Evolutionary conservation across 1,140 invertebrate species (phyloP).

Genomic region (Eupristina koningsbergeri): DNA sequence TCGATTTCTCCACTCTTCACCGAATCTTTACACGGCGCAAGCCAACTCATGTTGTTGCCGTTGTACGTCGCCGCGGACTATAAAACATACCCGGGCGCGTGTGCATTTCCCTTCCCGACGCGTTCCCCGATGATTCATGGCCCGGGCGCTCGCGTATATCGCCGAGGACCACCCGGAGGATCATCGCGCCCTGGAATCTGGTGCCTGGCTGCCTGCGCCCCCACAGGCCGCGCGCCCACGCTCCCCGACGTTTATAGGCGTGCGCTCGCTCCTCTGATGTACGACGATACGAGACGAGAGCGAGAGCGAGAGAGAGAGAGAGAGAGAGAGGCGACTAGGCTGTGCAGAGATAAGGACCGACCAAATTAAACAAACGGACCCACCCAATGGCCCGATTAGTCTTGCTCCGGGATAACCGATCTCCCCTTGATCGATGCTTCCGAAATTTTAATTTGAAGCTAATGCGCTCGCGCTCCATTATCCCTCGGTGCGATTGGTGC

Average conservation of each 20-base stretch:
- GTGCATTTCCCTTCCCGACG: conserved; percentile 12
- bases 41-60: too few species aligned
- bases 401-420: conserved; percentile 51
- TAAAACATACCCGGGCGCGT: background rate
- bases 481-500: conserved; percentile 47
- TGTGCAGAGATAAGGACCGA: conserved; percentile 15
- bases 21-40: background rate
- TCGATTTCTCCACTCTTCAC: background rate
- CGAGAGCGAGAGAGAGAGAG: background rate
- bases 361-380: conserved; percentile 28
- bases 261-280: background rate
- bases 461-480: conserved; percentile 47
- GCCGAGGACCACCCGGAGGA: conserved; percentile 67
- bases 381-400: conserved; percentile 41
- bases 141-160: conserved; percentile 56
- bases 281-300: background rate
- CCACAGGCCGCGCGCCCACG: conserved; percentile 66
- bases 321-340: background rate
- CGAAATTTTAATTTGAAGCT: conserved; percentile 41
- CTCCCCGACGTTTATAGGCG: too few species aligned
- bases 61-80: background rate
- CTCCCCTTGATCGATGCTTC: conserved; percentile 51
- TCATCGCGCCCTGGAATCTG: conserved; percentile 65
- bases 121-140: conserved; percentile 65
- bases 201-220: conserved; percentile 61